Conservation (phyloP, 1,140 invertebrate species). For the Zaprionus vittiger region DNA sequence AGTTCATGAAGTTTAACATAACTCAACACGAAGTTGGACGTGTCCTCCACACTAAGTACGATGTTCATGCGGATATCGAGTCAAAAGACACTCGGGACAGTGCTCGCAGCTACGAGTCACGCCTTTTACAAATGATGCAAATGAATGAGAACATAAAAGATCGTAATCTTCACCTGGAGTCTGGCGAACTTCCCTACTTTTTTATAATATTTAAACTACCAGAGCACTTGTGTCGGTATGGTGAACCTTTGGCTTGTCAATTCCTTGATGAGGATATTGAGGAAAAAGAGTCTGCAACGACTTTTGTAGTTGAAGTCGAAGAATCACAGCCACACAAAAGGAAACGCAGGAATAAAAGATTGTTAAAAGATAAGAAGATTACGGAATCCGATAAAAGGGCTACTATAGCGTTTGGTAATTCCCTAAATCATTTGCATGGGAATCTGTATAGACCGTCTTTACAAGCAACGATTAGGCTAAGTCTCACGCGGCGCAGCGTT, state of each 20-base stretch:
- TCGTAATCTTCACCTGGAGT: background rate
- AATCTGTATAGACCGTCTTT: slow-evolving; percentile 36
- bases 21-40: slow-evolving; percentile 65
- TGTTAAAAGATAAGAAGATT: background rate
- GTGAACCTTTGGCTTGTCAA: slow-evolving; percentile 61
- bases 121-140: background rate
- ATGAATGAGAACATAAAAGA: too few relatives aligned
- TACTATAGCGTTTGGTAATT: background rate
- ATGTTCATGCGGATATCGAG: slow-evolving; percentile 24
- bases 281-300: background rate
- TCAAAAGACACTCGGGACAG: background rate
- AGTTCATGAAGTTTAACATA: slow-evolving; percentile 57
- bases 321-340: background rate
- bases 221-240: slow-evolving; percentile 61
- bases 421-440: background rate
- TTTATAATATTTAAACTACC: slow-evolving; percentile 60
- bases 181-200: slow-evolving; percentile 50
- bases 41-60: slow-evolving; percentile 21
- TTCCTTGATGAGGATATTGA: slow-evolving; percentile 55
- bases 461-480: background rate
- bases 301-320: background rate
- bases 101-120: background rate
- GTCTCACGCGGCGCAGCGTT: fast-evolving
- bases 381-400: background rate
- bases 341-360: slow-evolving; percentile 5